These are phyloP conservation scores for Scylla paramamosain DNA, from an alignment of 1,140 invertebrate genomes.

Conservation along the genomic window DNA sequence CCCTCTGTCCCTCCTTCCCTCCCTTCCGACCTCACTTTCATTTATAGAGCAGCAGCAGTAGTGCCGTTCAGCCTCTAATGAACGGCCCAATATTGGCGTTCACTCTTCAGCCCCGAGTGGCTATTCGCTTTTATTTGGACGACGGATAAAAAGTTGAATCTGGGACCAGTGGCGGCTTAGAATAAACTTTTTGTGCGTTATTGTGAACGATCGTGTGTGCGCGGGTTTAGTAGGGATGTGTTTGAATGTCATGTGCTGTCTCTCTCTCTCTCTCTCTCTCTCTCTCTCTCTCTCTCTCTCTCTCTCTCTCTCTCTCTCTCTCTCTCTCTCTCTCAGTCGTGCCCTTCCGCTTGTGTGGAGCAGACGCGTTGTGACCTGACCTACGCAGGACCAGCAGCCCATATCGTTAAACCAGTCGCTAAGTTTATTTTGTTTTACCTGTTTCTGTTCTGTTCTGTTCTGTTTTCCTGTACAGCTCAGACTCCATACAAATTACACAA, in stretches of 20 bases:
- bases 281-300: slow-evolving; percentile 48
- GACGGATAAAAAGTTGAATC: background rate
- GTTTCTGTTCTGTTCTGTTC: too few relatives aligned
- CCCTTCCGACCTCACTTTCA: background rate
- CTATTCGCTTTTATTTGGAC: background rate
- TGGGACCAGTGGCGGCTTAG: background rate
- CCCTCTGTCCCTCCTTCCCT: background rate
- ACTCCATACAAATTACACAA: too few relatives aligned
- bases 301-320: slow-evolving; percentile 28
- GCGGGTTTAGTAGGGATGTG: background rate
- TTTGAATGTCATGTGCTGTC: background rate
- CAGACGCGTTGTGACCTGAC: too few relatives aligned
- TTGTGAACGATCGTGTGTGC: background rate
- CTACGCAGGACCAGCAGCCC: too few relatives aligned
- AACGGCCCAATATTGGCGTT: slow-evolving; percentile 11
- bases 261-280: slow-evolving; percentile 31
- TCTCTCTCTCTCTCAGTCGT: slow-evolving; percentile 28
- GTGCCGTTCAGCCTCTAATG: background rate
- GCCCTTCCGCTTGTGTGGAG: too few relatives aligned
- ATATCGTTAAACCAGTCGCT: too few relatives aligned
- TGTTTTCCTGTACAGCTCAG: too few relatives aligned
- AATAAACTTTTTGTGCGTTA: background rate
- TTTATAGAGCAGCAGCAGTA: background rate
- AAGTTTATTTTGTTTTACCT: too few relatives aligned
- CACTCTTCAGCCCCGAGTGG: background rate